Evolutionary conservation across 2,888 invertebrate genomes (phyloP).

Genomic region (Ophion ventricosus): DNA sequence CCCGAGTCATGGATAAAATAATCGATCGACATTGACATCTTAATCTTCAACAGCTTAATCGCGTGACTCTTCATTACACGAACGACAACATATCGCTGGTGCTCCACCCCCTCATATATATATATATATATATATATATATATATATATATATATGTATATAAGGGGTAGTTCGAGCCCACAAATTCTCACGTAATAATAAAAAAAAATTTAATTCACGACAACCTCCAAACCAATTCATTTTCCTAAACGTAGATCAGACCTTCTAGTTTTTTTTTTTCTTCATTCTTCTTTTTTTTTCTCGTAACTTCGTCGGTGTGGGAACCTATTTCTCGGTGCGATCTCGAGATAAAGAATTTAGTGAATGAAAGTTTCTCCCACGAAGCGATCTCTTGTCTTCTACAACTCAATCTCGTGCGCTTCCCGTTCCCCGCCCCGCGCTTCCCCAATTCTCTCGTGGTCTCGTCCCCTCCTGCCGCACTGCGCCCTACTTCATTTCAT

Average conservation of each 20-base stretch:
- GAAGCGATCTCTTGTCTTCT: slow-evolving; percentile 64
- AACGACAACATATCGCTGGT: slow-evolving; percentile 31
- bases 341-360: slow-evolving; percentile 75
- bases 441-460: slow-evolving; percentile 34
- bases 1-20: slow-evolving; percentile 17
- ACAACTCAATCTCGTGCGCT: slow-evolving; percentile 58
- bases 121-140: not conserved
- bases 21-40: slow-evolving; percentile 15
- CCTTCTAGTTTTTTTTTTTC: slow-evolving; percentile 3
- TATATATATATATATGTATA: not conserved
- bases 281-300: slow-evolving; percentile 47
- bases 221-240: slow-evolving; percentile 23
- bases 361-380: slow-evolving; percentile 75
- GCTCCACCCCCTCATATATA: slow-evolving; percentile 25
- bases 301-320: slow-evolving; percentile 74
- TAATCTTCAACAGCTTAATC: not conserved
- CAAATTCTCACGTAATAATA: not conserved
- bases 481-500: slow-evolving; percentile 28
- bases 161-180: slow-evolving; percentile 8
- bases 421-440: slow-evolving; percentile 46
- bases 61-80: slow-evolving; percentile 31
- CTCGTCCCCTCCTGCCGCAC: slow-evolving; percentile 20
- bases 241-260: not conserved
- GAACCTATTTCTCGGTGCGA: slow-evolving; percentile 75
- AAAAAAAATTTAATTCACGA: slow-evolving; percentile 17